Percentiles rank a stretch among this genome's conserved stretches.
Conservation (phyloP, 2,888 invertebrate genomes). For the Bellardia bayeri region DNA sequence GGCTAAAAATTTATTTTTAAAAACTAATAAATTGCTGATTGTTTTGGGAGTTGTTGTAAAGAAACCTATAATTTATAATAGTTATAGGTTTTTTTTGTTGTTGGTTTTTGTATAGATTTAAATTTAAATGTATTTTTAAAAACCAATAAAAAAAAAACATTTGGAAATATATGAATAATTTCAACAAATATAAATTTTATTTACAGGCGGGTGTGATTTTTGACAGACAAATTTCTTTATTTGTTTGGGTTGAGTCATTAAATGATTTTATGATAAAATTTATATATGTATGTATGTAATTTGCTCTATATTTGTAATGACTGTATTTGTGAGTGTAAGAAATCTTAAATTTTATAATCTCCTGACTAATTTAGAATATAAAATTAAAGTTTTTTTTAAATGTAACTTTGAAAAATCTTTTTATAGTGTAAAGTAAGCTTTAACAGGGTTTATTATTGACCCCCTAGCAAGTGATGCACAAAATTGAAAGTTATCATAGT, state of each 20-base stretch:
- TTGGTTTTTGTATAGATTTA: neutral
- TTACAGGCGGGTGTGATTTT: neutral
- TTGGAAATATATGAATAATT: neutral
- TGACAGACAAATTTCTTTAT: neutral
- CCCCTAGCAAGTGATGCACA: no score
- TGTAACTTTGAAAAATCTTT: no score
- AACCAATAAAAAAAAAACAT: neutral
- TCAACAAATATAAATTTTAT: neutral
- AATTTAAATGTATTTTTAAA: neutral
- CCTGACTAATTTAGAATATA: no score
- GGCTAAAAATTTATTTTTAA: conserved; percentile 51
- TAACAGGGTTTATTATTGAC: no score
- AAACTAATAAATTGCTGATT: conserved; percentile 50
- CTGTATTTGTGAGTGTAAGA: no score
- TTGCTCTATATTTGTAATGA: no score
- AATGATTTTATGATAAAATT: neutral
- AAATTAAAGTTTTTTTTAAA: no score
- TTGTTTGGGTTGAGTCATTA: neutral
- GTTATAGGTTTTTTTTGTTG: neutral
- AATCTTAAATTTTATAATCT: no score
- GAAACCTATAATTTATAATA: conserved; percentile 34
- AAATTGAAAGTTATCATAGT: no score
- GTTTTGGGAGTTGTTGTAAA: neutral
- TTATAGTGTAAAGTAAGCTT: no score
- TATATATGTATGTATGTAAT: no score